Evolutionary conservation across 2,888 invertebrate species (phyloP).

Genomic region (Cryptophagus acutangulus): DNA sequence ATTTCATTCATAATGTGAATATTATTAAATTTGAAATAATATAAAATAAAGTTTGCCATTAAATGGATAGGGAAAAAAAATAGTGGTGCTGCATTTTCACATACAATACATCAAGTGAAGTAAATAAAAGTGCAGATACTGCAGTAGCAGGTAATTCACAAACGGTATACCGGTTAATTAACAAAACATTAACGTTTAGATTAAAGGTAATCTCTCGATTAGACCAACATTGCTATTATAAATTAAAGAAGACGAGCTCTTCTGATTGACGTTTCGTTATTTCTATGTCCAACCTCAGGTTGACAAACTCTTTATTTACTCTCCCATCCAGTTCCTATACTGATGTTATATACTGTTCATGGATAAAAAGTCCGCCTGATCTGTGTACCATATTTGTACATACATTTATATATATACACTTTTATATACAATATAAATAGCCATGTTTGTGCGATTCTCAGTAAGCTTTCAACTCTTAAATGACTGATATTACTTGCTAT

Average conservation of each 20-base stretch:
- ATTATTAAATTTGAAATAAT: no score
- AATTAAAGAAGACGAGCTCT: conserved; percentile 6
- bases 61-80: no score
- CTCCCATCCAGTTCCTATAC: no score
- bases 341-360: no score
- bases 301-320: conserved; percentile 22
- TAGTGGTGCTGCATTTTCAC: no score
- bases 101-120: no score
- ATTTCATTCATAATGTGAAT: no score
- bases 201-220: conserved; percentile 22
- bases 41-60: no score
- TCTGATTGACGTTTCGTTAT: conserved; percentile 19
- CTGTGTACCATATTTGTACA: neutral
- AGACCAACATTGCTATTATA: conserved; percentile 18
- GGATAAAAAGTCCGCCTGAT: conserved; percentile 1
- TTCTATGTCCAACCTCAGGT: conserved; percentile 17
- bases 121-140: no score
- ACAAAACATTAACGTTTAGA: conserved; percentile 18
- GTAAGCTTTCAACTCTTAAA: neutral
- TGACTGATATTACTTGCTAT: conserved; percentile 1
- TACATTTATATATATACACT: no score
- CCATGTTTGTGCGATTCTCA: conserved; percentile 1
- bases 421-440: no score
- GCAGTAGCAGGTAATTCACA: conserved; percentile 10
- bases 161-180: conserved; percentile 21